Evolutionary conservation across 2,797 vertebrate genomes (phyloP), one percentile per base, ranked within the genome.

Genomic region (Platalea minor): DNA sequence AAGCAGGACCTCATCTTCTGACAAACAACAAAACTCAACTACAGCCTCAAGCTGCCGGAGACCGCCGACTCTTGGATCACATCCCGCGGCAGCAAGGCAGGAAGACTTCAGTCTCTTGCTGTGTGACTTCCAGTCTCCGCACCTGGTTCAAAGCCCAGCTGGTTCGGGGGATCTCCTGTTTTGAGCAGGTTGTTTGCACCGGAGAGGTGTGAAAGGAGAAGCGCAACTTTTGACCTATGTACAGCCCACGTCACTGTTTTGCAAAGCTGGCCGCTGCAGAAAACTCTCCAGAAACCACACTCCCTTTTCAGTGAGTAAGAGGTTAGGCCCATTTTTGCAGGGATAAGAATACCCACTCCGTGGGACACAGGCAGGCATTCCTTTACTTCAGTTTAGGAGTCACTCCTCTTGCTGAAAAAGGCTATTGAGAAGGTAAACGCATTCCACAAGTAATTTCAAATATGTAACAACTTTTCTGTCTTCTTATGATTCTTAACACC

Each of bases 161-260:
- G 17, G 2, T 20, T 50, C 2, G 1, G 29, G 1, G 12, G 11
- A 39, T 11, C 11, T 63, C 46, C 41, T 4, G 2, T 31, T 45
- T 24, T 8, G 8, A 76, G 70, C 33, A 41, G 67, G 6, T 2
- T 65, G 45, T 29, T 39, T 21, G 45, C 48, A 45, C 31, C 0
- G 0, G 31, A 69, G 35, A 70, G 15, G 24, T 26, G 24, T 72
- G 39, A 85, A 68, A 68, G 31, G 24, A 45, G 18, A 78, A 45
- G 18, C 15, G 24, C 51, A 63, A 13, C 9, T 43, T 56, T 3
- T 41, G 63, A 63, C 13, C 26, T 13, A 63, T 23, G 33, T 6
- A 43, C 13, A 80, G 51, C 8, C 41, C 43, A 54, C 15, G 10
- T 21, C 23, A 9, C 29, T 25, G 8, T 13, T 54, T 18, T 35